These are phyloP conservation scores for Nezara viridula DNA, from an alignment of 2,888 invertebrate species.

Conservation along the genomic window DNA sequence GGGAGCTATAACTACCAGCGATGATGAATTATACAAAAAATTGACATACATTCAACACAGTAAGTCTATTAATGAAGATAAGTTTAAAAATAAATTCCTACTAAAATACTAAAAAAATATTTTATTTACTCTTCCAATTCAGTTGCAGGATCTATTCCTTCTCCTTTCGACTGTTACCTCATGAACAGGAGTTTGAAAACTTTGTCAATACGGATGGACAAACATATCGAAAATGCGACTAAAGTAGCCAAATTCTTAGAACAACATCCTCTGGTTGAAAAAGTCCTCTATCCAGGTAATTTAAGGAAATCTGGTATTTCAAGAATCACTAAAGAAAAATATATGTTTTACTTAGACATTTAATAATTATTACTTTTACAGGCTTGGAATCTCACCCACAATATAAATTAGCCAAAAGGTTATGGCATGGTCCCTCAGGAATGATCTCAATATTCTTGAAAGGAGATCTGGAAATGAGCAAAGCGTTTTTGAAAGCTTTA, in stretches of 20 bases:
- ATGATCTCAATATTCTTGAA: slow-evolving; percentile 92
- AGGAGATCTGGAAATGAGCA: slow-evolving; percentile 81
- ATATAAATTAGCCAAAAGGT: slow-evolving; percentile 82
- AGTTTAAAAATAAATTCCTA: background rate
- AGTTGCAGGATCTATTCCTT: slow-evolving; percentile 94
- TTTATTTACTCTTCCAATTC: slow-evolving; percentile 64
- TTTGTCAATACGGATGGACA: slow-evolving; percentile 89
- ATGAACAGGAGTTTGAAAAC: slow-evolving; percentile 96
- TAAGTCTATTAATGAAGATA: slow-evolving; percentile 68
- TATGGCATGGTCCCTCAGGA: slow-evolving; percentile 90
- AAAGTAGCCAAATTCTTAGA: slow-evolving; percentile 86
- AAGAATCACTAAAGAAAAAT: background rate
- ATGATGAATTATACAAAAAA: slow-evolving; percentile 78
- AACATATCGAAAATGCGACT: slow-evolving; percentile 85
- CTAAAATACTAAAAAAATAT: background rate
- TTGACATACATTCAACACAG: slow-evolving; percentile 91
- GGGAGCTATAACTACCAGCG: slow-evolving; percentile 87
- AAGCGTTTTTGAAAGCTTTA: slow-evolving; percentile 80
- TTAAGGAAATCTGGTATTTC: background rate
- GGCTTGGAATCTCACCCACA: slow-evolving; percentile 79
- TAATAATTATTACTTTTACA: background rate
- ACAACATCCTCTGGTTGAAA: slow-evolving; percentile 81
- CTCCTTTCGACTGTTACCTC: slow-evolving; percentile 95
- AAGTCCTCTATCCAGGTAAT: slow-evolving; percentile 86
- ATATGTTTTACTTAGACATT: background rate